Evolutionary conservation across 1,140 invertebrate species (phyloP).

Genomic region (Ceratina calcarata): DNA sequence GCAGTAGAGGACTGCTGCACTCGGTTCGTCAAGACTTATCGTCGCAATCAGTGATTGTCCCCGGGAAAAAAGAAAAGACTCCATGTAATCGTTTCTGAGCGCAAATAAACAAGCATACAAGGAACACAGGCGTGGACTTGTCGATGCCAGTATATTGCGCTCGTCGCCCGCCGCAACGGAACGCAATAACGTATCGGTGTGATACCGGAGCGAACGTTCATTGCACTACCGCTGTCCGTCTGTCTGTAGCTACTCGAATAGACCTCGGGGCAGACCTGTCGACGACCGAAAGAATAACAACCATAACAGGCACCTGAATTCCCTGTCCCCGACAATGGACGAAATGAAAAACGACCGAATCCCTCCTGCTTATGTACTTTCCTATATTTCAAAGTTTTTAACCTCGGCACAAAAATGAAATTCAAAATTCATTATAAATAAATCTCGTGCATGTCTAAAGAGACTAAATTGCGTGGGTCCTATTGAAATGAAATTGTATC

Average conservation of each 20-base stretch:
- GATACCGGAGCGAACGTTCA: constrained; percentile 42
- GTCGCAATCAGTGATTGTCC: background rate
- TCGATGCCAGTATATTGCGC: constrained; percentile 64
- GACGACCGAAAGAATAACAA: constrained; percentile 67
- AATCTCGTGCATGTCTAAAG: no score
- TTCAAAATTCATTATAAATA: no score
- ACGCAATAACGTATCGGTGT: constrained; percentile 67
- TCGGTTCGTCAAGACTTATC: constrained; percentile 1
- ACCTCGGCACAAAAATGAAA: no score
- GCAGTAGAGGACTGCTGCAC: background rate
- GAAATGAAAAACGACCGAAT: constrained; percentile 65
- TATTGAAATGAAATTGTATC: background rate
- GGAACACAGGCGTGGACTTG: constrained; percentile 27
- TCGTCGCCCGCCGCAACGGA: constrained; percentile 59
- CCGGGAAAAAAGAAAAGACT: constrained; percentile 1
- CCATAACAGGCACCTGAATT: constrained; percentile 69
- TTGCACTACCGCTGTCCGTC: constrained; percentile 56
- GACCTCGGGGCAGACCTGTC: constrained; percentile 52
- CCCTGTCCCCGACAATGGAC: constrained; percentile 59
- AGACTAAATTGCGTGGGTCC: no score
- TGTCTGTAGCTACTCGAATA: no score
- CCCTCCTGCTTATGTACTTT: background rate
- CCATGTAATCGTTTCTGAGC: background rate
- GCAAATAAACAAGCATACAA: constrained; percentile 48
- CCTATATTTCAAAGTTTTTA: background rate